Percentiles rank a stretch among this genome's conserved stretches.
Conservation (phyloP, 2,797 vertebrate genomes). For the Cirrhinus molitorella region DNA sequence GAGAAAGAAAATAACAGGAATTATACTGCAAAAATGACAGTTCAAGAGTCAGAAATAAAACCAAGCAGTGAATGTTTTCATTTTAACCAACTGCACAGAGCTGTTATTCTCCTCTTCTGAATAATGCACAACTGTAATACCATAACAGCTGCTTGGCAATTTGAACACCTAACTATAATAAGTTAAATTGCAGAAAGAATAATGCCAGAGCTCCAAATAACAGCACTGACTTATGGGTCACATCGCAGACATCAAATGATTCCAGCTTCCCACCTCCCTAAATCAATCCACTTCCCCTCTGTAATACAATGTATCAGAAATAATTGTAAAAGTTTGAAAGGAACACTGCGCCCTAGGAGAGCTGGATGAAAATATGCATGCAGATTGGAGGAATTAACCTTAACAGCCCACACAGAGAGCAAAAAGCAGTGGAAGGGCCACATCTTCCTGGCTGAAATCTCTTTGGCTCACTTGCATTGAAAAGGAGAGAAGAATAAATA, state of each 20-base stretch:
- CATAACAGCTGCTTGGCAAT: conserved; percentile 45
- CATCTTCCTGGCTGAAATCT: conserved; percentile 29
- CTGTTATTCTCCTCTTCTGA: conserved; percentile 16
- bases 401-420: conserved; percentile 55
- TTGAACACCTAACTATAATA: conserved; percentile 53
- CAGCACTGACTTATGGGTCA: conserved; percentile 60
- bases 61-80: conserved; percentile 11
- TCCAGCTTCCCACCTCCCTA: conserved; percentile 53
- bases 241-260: conserved; percentile 61
- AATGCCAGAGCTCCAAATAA: conserved; percentile 61
- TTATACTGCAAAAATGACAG: conserved; percentile 24
- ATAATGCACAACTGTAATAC: conserved; percentile 48
- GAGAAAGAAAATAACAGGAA: conserved; percentile 25
- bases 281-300: conserved; percentile 49
- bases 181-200: conserved; percentile 58
- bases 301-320: conserved; percentile 52
- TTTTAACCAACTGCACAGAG: not conserved
- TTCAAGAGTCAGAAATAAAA: conserved; percentile 38
- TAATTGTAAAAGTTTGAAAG: conserved; percentile 65
- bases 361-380: conserved; percentile 59
- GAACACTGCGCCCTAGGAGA: conserved; percentile 49
- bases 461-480: conserved; percentile 29
- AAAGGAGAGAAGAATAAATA: conserved; percentile 36
- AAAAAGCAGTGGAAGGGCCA: conserved; percentile 11
- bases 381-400: conserved; percentile 64